A percentile compares a stretch with the other conserved stretches of the same genome.
These are phyloP conservation scores for Erebia palarica DNA, from an alignment of 2,888 invertebrate genomes.

Conservation along the genomic window DNA sequence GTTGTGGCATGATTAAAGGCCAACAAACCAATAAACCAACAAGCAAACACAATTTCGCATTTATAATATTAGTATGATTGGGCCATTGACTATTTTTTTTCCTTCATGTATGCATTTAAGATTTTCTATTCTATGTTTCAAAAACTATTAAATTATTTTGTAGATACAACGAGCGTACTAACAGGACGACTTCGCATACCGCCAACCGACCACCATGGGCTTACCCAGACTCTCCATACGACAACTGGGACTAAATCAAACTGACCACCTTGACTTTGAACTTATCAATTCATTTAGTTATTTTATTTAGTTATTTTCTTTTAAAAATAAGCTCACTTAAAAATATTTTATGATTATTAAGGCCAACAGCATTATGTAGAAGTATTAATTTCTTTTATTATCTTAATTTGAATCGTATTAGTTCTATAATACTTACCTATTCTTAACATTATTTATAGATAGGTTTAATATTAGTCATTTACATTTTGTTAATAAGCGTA, in stretches of 20 bases:
- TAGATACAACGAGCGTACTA: slow-evolving; percentile 69
- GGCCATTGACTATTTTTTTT: too few relatives aligned
- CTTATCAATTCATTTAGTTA: slow-evolving; percentile 14
- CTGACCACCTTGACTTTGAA: neutral
- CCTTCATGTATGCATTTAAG: too few relatives aligned
- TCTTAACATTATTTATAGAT: neutral
- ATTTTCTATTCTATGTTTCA: neutral
- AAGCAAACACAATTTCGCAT: too few relatives aligned
- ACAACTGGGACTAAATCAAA: slow-evolving; percentile 62
- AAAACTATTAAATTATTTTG: slow-evolving; percentile 41
- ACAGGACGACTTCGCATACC: slow-evolving; percentile 65
- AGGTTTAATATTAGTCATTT: too few relatives aligned
- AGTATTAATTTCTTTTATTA: neutral
- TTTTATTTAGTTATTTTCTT: slow-evolving; percentile 9
- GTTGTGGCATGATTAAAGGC: too few relatives aligned
- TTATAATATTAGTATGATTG: too few relatives aligned
- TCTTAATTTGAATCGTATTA: too few relatives aligned
- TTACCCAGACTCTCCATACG: slow-evolving; percentile 60
- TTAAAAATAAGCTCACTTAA: neutral
- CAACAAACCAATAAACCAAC: too few relatives aligned
- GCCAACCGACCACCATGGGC: slow-evolving; percentile 77
- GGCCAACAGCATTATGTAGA: neutral
- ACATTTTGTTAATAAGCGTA: neutral
- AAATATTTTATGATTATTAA: neutral
- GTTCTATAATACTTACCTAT: too few relatives aligned